These are phyloP conservation scores for Halictus quadricinctus DNA, from an alignment of 2,888 invertebrate species.

Conservation along the genomic window DNA sequence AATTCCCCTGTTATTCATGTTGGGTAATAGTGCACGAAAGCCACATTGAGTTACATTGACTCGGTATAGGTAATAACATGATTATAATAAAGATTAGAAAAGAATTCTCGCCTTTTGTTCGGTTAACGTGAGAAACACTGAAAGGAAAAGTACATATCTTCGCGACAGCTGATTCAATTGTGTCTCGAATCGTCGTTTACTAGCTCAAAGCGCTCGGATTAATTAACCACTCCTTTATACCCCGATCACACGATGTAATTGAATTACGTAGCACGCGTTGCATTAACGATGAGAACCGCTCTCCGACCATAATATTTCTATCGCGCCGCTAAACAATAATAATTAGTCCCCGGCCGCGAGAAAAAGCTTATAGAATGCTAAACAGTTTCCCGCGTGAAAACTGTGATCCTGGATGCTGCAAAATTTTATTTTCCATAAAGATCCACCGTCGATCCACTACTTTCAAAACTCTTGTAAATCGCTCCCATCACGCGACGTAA, in stretches of 20 bases:
- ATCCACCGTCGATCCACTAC: too few species aligned
- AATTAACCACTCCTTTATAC: neutral
- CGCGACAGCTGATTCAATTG: neutral
- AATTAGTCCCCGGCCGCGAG: neutral
- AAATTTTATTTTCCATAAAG: too few species aligned
- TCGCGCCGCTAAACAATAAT: constrained; percentile 14
- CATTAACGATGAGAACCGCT: constrained; percentile 3
- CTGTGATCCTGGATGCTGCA: too few species aligned
- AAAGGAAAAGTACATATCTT: neutral
- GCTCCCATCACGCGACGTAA: too few species aligned
- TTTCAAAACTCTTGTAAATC: too few species aligned
- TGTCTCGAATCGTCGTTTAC: constrained; percentile 6
- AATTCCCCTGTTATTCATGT: too few species aligned
- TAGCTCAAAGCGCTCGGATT: neutral
- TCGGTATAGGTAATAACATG: too few species aligned
- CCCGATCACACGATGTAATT: neutral
- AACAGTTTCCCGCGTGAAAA: too few species aligned
- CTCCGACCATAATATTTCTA: neutral
- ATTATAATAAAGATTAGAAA: neutral
- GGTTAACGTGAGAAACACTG: neutral
- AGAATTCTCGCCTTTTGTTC: neutral
- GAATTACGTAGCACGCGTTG: constrained; percentile 13
- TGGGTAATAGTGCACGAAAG: too few species aligned
- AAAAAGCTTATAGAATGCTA: neutral
- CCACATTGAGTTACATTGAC: too few species aligned